phyloP scores from a whole-genome alignment of 2,888 invertebrate genomes.

The Cryptops parisi region DNA sequence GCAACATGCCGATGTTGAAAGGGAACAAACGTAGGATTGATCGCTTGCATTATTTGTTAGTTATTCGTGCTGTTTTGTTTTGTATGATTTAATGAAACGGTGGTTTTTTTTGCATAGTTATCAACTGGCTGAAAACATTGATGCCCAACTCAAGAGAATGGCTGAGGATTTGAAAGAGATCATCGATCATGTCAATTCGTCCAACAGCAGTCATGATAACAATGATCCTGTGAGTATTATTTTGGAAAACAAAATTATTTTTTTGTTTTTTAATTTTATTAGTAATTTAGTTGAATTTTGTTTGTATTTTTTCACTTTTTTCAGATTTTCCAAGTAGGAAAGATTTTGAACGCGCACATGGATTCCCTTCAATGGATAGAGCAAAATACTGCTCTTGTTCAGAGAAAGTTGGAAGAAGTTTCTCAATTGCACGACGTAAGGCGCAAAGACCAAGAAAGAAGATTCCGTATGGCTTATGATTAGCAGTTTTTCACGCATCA shows the following conservation, averaged over 20 bases:
- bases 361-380: slow-evolving; percentile 92
- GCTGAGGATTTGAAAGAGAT: slow-evolving; percentile 89
- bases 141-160: slow-evolving; percentile 85
- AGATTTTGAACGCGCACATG: slow-evolving; percentile 91
- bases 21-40: slow-evolving; percentile 72
- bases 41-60: neutral
- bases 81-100: neutral
- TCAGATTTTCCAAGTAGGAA: slow-evolving; percentile 78
- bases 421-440: slow-evolving; percentile 51
- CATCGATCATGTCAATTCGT: slow-evolving; percentile 82
- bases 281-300: neutral
- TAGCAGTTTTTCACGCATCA: too few species aligned
- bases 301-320: slow-evolving; percentile 25
- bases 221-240: slow-evolving; percentile 62
- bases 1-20: slow-evolving; percentile 57
- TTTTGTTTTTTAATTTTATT: neutral
- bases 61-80: neutral
- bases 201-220: slow-evolving; percentile 44
- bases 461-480: slow-evolving; percentile 12
- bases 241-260: too few species aligned
- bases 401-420: slow-evolving; percentile 64
- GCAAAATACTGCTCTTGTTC: slow-evolving; percentile 59
- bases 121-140: slow-evolving; percentile 72
- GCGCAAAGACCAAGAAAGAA: slow-evolving; percentile 51
- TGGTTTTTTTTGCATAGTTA: slow-evolving; percentile 48